These are phyloP conservation scores for Athalia circularis DNA, from an alignment of 2,888 invertebrate genomes.

Conservation along the genomic window DNA sequence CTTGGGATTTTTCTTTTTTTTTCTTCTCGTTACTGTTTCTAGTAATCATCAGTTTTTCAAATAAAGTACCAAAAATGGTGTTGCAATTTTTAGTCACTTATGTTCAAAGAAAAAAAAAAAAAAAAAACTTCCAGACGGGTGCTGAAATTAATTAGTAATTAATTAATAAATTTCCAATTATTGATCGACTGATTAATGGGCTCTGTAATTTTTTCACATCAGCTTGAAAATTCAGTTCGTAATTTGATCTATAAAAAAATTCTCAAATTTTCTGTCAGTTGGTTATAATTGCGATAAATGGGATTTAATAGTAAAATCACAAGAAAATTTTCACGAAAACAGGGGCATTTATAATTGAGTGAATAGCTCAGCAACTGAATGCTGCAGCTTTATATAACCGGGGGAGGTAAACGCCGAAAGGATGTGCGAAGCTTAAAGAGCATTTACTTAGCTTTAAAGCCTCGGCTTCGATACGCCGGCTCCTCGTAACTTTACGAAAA, in stretches of 20 bases:
- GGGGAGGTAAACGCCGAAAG: constrained; percentile 11
- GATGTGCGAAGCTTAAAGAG: not conserved
- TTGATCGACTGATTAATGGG: too few species aligned
- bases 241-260: too few species aligned
- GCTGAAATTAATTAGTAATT: too few species aligned
- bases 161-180: too few species aligned
- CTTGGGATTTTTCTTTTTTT: not conserved
- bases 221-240: too few species aligned
- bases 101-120: not conserved
- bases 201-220: too few species aligned
- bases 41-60: not conserved
- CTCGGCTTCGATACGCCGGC: too few species aligned
- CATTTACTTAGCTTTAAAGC: not conserved
- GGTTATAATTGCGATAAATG: too few species aligned
- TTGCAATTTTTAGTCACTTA: not conserved
- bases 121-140: too few species aligned
- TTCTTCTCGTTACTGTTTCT: not conserved
- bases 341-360: not conserved
- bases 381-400: not conserved
- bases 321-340: not conserved
- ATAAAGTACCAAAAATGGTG: not conserved
- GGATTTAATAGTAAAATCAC: too few species aligned
- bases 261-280: too few species aligned
- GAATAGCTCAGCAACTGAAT: not conserved
- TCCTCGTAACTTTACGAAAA: too few species aligned